Conservation (phyloP, 2,113 vertebrate genomes). For the Microtus pennsylvanicus region DNA sequence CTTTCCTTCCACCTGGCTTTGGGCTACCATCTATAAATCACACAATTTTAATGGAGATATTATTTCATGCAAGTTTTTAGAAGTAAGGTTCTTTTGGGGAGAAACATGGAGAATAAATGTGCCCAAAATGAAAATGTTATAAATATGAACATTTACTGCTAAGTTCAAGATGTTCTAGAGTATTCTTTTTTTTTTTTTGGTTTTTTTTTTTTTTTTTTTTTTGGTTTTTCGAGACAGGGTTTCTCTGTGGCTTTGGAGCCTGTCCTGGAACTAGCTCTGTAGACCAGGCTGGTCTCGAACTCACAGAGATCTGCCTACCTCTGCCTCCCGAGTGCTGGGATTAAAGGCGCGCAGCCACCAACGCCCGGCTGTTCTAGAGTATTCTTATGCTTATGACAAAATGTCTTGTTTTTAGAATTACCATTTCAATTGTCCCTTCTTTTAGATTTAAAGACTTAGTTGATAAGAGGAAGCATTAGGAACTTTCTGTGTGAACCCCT, state of each 20-base stretch:
- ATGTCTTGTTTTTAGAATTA: neutral
- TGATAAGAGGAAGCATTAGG: conserved; percentile 58
- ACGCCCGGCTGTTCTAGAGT: conserved; percentile 4
- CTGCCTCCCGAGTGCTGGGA: too few relatives aligned
- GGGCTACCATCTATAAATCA: neutral
- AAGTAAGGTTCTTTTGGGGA: neutral
- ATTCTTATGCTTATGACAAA: conserved; percentile 46
- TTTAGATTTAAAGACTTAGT: conserved; percentile 49
- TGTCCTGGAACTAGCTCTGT: too few relatives aligned
- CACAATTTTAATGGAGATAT: neutral
- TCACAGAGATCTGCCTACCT: too few relatives aligned
- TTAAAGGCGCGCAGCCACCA: too few relatives aligned
- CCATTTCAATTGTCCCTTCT: conserved; percentile 25
- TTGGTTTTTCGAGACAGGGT: too few relatives aligned
- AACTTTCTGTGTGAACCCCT: neutral
- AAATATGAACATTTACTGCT: conserved; percentile 43
- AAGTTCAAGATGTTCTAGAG: conserved; percentile 54
- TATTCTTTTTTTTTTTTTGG: too few relatives aligned
- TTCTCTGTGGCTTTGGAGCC: too few relatives aligned
- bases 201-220: too few relatives aligned
- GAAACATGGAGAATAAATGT: conserved; percentile 48
- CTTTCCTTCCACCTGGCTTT: neutral
- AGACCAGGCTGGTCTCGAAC: too few relatives aligned
- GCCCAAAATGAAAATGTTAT: conserved; percentile 51
- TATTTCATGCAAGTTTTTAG: conserved; percentile 48